phyloP scores from a whole-genome alignment of 2,888 invertebrate species.

The Tenodera sinensis region DNA sequence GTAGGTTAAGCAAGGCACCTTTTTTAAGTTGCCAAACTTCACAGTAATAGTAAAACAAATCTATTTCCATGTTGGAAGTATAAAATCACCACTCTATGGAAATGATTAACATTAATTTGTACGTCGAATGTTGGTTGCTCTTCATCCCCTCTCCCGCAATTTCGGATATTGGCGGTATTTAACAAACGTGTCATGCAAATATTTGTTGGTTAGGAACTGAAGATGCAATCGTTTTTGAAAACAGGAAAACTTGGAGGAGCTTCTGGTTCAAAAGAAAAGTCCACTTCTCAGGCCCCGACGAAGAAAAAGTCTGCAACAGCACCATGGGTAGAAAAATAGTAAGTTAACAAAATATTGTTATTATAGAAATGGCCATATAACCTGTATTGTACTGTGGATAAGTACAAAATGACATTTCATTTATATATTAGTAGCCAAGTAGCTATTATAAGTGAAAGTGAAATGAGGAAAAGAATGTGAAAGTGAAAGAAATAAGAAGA shows the following conservation, averaged over 20 bases:
- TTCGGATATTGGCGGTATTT: background rate
- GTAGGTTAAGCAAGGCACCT: too few species aligned
- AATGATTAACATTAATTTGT: background rate
- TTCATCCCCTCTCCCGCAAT: background rate
- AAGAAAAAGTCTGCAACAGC: constrained; percentile 48
- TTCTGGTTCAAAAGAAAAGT: constrained; percentile 44
- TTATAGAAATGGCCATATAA: background rate
- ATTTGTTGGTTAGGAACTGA: constrained; percentile 28
- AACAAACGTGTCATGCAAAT: background rate
- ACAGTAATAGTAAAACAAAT: too few species aligned
- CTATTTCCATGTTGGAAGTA: too few species aligned
- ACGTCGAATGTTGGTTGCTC: background rate
- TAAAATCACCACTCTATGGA: too few species aligned
- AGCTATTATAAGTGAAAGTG: too few species aligned
- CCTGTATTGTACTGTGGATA: background rate
- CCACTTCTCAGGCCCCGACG: constrained; percentile 38
- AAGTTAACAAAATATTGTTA: constrained; percentile 39
- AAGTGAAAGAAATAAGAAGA: too few species aligned
- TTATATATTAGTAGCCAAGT: too few species aligned
- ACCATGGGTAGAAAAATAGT: constrained; percentile 89
- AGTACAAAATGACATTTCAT: too few species aligned
- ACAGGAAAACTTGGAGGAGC: constrained; percentile 64
- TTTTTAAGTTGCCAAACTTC: too few species aligned
- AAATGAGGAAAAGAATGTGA: too few species aligned
- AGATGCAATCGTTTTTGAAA: constrained; percentile 80